A percentile compares a stretch with the other conserved stretches of the same genome.
phyloP scores from a whole-genome alignment of 2,797 vertebrate genomes.

The Threskiornis aethiopicus region DNA sequence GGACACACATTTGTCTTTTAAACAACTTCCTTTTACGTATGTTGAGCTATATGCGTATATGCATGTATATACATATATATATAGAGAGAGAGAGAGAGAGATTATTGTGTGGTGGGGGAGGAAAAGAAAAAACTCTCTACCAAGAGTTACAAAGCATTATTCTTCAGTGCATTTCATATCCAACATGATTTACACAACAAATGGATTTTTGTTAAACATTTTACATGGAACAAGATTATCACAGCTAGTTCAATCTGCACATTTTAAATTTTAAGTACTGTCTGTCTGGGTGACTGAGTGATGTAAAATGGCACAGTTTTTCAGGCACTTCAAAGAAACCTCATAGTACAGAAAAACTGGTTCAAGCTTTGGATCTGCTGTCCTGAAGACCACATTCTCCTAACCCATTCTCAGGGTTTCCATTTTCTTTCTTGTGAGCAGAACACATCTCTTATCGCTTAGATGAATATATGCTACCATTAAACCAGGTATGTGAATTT shows the following conservation, averaged over 20 bases:
- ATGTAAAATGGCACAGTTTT: background rate
- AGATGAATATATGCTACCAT: background rate
- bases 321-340: background rate
- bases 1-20: constrained; percentile 72
- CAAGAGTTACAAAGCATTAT: constrained; percentile 31
- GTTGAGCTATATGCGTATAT: constrained; percentile 24
- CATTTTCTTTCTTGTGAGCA: background rate
- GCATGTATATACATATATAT: background rate
- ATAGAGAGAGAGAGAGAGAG: constrained; percentile 32
- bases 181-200: constrained; percentile 58
- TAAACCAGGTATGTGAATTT: background rate
- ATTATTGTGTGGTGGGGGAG: background rate
- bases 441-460: background rate
- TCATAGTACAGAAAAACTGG: background rate
- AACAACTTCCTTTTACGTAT: constrained; percentile 77
- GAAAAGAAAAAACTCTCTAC: background rate
- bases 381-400: background rate
- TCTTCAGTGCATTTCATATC: background rate
- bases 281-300: background rate
- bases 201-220: constrained; percentile 55
- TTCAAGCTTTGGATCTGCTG: background rate
- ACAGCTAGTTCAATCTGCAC: background rate
- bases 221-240: constrained; percentile 31
- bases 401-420: background rate
- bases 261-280: background rate